These are phyloP conservation scores for Heteronetta atricapilla DNA, from an alignment of 2,113 vertebrate genomes.

Conservation along the genomic window DNA sequence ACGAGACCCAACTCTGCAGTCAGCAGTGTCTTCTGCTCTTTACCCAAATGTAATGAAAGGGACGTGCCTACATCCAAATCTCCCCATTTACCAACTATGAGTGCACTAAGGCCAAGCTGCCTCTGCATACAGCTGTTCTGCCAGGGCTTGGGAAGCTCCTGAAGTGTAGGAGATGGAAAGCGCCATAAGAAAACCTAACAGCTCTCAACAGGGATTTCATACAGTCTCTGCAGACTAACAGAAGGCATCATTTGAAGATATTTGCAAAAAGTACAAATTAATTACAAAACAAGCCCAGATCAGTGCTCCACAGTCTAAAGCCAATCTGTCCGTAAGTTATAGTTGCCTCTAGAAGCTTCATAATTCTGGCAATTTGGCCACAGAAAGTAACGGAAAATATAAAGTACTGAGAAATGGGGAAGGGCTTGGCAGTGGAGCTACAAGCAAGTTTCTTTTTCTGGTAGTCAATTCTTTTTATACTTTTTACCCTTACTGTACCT, in stretches of 20 bases:
- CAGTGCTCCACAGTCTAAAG: not conserved
- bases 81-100: rapidly evolving
- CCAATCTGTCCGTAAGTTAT: not conserved
- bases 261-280: not conserved
- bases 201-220: not conserved
- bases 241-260: not conserved
- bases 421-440: not conserved
- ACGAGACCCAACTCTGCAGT: not conserved
- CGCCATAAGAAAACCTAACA: not conserved
- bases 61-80: not conserved
- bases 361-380: not conserved
- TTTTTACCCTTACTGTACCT: not conserved
- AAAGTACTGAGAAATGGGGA: not conserved
- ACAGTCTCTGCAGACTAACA: not conserved
- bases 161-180: not conserved
- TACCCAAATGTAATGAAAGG: not conserved
- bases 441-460: not conserved
- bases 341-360: not conserved
- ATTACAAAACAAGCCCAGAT: not conserved
- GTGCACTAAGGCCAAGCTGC: not conserved
- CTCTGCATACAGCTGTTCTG: not conserved
- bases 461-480: not conserved
- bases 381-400: not conserved
- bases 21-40: not conserved
- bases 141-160: not conserved